These are phyloP conservation scores for Eulemur macaco DNA, from an alignment of 2,113 vertebrate genomes.

Conservation along the genomic window DNA sequence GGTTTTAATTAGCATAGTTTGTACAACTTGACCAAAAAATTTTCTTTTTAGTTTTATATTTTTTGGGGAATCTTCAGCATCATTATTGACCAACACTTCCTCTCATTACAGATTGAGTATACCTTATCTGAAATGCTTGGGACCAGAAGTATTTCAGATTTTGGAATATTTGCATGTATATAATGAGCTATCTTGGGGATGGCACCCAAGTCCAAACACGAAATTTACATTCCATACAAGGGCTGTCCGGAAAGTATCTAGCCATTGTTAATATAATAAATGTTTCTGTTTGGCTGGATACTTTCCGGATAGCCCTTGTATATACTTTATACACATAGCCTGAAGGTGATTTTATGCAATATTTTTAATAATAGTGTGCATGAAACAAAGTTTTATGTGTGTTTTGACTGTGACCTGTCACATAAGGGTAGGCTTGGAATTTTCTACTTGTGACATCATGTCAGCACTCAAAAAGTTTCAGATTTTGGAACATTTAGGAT, in stretches of 20 bases:
- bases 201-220: neutral
- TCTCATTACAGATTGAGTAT: neutral
- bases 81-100: neutral
- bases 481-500: neutral
- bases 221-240: neutral
- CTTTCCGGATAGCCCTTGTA: too few species aligned
- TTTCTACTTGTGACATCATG: neutral
- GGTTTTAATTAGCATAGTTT: slow-evolving; percentile 39
- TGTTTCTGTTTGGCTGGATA: too few species aligned
- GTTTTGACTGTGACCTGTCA: neutral
- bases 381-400: neutral
- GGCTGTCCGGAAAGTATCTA: too few species aligned
- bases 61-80: neutral
- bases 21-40: neutral
- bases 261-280: too few species aligned
- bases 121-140: neutral
- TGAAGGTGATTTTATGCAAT: neutral
- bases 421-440: neutral
- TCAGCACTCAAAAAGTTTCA: neutral
- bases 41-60: neutral
- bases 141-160: neutral
- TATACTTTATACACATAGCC: neutral
- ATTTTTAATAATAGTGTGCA: neutral
- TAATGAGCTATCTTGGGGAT: neutral
- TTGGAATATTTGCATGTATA: neutral